A percentile compares a stretch with the other conserved stretches of the same genome.
These are phyloP conservation scores for Arenaria interpres DNA, from an alignment of 2,113 vertebrate genomes.

Conservation along the genomic window DNA sequence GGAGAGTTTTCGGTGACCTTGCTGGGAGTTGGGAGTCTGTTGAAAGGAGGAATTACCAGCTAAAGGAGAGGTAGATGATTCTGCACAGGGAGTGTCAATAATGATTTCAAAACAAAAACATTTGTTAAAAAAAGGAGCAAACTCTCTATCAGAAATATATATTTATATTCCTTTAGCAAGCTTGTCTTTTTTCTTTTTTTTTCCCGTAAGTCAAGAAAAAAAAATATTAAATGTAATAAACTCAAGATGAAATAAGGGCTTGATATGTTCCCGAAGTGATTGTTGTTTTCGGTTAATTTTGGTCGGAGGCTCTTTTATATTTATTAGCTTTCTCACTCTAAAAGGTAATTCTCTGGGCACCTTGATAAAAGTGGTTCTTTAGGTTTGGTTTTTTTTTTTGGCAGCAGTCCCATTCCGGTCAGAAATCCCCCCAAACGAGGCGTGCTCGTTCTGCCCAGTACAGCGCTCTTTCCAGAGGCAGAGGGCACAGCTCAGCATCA, in stretches of 20 bases:
- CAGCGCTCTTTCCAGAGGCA: neutral
- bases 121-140: neutral
- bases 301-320: neutral
- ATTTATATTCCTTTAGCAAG: neutral
- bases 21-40: neutral
- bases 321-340: neutral
- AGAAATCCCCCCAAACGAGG: neutral
- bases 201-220: neutral
- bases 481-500: neutral
- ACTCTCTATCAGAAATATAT: neutral
- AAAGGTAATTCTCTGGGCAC: neutral
- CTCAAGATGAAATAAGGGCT: neutral
- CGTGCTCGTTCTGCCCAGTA: neutral
- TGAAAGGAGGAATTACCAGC: neutral
- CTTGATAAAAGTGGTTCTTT: neutral
- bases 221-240: neutral
- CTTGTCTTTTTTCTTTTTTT: fast-evolving
- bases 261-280: neutral
- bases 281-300: neutral
- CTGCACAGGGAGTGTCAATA: neutral
- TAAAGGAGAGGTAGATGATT: neutral
- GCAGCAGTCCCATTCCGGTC: neutral
- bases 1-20: neutral
- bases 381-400: too few relatives aligned
- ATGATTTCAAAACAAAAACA: neutral